Evolutionary conservation across 2,113 vertebrate species (phyloP), one percentile per base, ranked within the genome.

Genomic region (Nerophis lumbriciformis): DNA sequence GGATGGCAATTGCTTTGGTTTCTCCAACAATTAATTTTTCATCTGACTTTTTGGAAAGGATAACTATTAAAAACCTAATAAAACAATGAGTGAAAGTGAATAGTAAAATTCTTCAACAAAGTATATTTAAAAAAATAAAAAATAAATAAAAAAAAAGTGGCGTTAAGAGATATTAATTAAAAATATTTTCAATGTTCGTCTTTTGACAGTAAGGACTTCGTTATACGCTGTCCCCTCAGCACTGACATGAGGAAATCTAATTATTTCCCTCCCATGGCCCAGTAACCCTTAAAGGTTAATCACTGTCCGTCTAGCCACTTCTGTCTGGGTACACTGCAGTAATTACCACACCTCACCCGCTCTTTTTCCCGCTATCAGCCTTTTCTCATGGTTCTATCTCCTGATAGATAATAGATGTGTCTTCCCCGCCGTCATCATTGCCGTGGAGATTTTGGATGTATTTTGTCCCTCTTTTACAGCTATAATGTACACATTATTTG

Each of bases 231-330:
- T 68, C 72, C 64, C 65, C 13, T 11, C 67, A 65, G 74, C 62
- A 71, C 45, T 63, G 52, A 72, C 49, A 76, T 65, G 65, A 28
- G 47, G 58, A 68, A 81, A 81, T 86, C 77, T 88, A 84, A 90
- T 89, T 86, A 90, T 89, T 87, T 82, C 69, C 73, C 80, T 88
- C 82, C 76, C 57, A 68, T 85, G 82, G 80, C 81, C 71, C 75
- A 73, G 77, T 69, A 68, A 83, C 81, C 80, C 85, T 81, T 87
- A 88, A 89, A 91, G 87, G 88, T 89, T 87, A 90, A 90, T 88
- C 87, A 86, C 82, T 85, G 85, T 85, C 85, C 79, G 69, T 80
- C 73, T 72, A 78, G 74, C 80, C 79, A 84, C 87, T 83, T 80
- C 67, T 76, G 77, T 77, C 72, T 72, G 77, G 68, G 75, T 72